Percentiles rank a stretch among this genome's conserved stretches.
phyloP scores from a whole-genome alignment of 2,797 vertebrate genomes.

The Cirrhinus mrigala region DNA sequence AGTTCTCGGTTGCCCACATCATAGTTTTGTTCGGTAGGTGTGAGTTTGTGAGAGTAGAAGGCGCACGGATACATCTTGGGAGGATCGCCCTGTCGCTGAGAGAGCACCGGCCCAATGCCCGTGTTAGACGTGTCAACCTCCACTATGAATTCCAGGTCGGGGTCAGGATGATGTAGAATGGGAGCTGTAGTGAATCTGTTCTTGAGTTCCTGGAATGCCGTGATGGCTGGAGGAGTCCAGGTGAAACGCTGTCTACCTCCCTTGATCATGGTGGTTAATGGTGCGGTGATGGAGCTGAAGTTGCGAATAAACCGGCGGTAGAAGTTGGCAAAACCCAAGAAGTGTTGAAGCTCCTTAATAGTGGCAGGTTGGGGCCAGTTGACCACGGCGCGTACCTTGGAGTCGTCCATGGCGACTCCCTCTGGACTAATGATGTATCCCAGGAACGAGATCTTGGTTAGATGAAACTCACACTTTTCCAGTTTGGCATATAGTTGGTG shows the following conservation, averaged over 20 bases:
- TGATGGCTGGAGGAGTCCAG: accelerated
- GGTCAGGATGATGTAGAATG: neutral
- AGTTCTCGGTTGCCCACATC: no score
- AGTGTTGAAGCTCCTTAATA: no score
- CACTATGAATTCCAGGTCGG: neutral
- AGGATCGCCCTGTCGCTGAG: no score
- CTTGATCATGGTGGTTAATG: neutral
- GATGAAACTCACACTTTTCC: no score
- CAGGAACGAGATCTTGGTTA: no score
- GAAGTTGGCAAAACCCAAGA: neutral
- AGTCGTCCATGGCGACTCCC: no score
- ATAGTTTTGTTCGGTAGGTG: no score
- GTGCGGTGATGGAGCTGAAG: neutral
- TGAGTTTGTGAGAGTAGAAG: no score
- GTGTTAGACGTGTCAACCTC: no score
- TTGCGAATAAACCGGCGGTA: neutral
- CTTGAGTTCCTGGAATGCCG: neutral
- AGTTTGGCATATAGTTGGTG: no score
- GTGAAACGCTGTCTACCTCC: accelerated
- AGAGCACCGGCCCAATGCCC: accelerated
- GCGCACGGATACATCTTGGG: no score
- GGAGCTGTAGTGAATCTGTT: neutral
- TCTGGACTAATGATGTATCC: no score
- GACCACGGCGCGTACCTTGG: accelerated
- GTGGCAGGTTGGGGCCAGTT: neutral